Percentiles rank a stretch among this genome's conserved stretches.
Conservation (phyloP, 2,888 invertebrate species). For the Invenusta paracnida region DNA sequence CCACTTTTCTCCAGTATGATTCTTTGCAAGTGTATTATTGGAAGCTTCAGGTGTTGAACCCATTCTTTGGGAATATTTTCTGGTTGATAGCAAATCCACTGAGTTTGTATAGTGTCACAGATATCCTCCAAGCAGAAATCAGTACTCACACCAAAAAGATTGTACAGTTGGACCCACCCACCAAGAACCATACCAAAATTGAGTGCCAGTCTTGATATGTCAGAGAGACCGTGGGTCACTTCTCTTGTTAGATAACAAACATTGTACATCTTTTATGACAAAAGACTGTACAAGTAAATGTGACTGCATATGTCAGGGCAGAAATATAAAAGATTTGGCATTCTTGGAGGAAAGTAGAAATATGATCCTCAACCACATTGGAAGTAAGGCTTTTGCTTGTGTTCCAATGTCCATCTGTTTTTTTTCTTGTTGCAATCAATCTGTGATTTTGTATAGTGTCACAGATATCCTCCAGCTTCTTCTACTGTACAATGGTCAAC, state of each 20-base stretch:
- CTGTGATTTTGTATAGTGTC: too few relatives aligned
- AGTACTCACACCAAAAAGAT: neutral
- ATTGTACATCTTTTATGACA: neutral
- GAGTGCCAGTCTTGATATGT: neutral
- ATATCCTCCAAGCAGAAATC: neutral
- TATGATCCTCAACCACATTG: neutral
- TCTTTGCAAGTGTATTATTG: neutral
- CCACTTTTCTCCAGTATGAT: neutral
- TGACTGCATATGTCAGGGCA: slow-evolving; percentile 4
- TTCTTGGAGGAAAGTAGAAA: neutral
- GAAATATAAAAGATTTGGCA: neutral
- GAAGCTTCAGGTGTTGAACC: neutral
- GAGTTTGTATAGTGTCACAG: slow-evolving; percentile 14
- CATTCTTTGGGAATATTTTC: slow-evolving; percentile 22
- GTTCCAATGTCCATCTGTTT: slow-evolving; percentile 16
- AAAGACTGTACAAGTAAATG: neutral
- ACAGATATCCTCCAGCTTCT: too few relatives aligned
- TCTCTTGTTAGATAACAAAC: neutral
- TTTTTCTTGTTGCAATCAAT: slow-evolving; percentile 14
- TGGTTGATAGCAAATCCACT: slow-evolving; percentile 14
- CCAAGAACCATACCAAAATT: neutral
- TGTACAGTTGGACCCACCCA: neutral
- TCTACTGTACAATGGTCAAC: too few relatives aligned
- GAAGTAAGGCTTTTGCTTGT: neutral
- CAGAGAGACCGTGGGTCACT: neutral